A percentile compares a stretch with the other conserved stretches of the same genome.
Conservation (phyloP, 2,113 vertebrate species). For the Conger conger region DNA sequence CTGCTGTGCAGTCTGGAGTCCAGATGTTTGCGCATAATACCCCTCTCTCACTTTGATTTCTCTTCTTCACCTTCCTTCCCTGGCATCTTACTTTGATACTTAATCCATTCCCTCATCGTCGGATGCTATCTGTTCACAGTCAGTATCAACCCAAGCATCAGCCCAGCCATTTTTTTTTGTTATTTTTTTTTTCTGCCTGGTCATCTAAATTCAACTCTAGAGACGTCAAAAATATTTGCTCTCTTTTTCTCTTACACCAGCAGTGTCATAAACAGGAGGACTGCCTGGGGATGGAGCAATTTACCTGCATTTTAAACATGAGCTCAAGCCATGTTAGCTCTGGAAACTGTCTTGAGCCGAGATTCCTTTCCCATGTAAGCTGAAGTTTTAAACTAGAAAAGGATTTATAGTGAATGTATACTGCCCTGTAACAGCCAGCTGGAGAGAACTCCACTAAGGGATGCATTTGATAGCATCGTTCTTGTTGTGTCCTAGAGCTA, state of each 20-base stretch:
- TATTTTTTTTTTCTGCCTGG: not conserved
- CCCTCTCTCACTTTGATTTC: not conserved
- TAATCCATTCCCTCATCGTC: not conserved
- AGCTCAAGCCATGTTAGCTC: not conserved
- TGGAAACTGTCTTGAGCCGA: not conserved
- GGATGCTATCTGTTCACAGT: conserved; percentile 16
- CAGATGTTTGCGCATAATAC: not conserved
- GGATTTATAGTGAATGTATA: not conserved
- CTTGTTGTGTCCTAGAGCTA: not conserved
- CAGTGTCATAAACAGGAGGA: conserved; percentile 9
- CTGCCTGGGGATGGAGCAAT: not conserved
- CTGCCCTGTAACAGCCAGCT: not conserved
- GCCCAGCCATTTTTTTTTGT: not conserved
- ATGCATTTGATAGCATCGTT: conserved; percentile 4
- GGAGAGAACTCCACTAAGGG: not conserved
- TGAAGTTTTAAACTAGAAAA: not conserved
- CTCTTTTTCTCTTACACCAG: not conserved
- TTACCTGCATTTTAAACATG: conserved; percentile 16
- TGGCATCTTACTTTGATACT: conserved; percentile 5
- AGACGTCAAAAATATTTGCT: conserved; percentile 4
- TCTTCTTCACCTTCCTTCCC: not conserved
- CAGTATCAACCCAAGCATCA: not conserved
- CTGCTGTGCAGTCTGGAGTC: conserved; percentile 1
- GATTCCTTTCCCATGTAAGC: not conserved
- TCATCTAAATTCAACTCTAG: conserved; percentile 2